A percentile compares a stretch with the other conserved stretches of the same genome.
Conservation (phyloP, 2,888 invertebrate genomes). For the Melikaiella ostensackeni region DNA sequence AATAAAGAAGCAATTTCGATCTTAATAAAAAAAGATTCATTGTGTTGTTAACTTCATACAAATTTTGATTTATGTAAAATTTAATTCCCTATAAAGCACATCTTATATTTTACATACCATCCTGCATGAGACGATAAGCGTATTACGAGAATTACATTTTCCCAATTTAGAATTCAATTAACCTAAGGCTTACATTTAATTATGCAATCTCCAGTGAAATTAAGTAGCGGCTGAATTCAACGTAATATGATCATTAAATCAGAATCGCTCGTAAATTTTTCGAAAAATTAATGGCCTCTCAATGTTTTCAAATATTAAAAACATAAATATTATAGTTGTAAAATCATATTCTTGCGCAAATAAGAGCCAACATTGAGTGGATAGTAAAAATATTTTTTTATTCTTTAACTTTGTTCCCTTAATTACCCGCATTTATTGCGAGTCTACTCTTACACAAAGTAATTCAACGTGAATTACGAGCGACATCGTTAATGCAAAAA, state of each 20-base stretch:
- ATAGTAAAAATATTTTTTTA: background rate
- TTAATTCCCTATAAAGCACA: background rate
- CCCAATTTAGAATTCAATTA: background rate
- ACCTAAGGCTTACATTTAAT: background rate
- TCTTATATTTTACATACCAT: background rate
- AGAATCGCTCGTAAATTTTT: background rate
- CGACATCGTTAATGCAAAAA: background rate
- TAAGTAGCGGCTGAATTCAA: background rate
- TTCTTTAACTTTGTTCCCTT: background rate
- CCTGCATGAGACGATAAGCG: background rate
- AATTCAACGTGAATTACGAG: slow-evolving; percentile 28
- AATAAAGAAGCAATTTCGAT: too few species aligned
- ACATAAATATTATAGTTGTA: background rate
- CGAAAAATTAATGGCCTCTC: background rate
- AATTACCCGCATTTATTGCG: slow-evolving; percentile 22
- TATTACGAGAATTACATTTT: background rate
- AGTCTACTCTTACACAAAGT: background rate
- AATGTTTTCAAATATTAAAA: background rate
- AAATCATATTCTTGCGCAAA: background rate
- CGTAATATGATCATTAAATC: background rate
- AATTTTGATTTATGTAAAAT: too few species aligned
- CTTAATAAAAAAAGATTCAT: too few species aligned
- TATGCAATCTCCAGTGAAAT: background rate
- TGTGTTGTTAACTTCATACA: too few species aligned
- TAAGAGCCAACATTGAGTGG: background rate